Conservation (phyloP, 2,888 invertebrate species). For the Exephanes ischioxanthus region DNA sequence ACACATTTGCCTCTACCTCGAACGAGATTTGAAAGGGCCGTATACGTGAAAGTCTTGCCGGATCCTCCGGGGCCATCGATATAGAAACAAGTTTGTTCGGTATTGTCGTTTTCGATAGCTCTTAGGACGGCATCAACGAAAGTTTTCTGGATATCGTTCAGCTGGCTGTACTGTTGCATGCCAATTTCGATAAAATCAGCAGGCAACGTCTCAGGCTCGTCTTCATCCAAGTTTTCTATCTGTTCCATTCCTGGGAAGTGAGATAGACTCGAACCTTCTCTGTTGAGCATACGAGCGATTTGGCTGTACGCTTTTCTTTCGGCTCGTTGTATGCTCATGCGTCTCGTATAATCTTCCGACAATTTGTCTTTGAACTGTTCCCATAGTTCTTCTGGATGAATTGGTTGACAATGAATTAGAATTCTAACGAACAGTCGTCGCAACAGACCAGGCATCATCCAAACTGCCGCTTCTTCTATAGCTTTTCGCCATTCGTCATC, state of each 20-base stretch:
- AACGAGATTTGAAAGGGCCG: no score
- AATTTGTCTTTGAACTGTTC: no score
- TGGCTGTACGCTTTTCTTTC: background rate
- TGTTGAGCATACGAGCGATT: background rate
- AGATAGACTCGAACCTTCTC: background rate
- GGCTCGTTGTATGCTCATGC: background rate
- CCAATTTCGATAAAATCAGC: background rate
- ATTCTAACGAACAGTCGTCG: no score
- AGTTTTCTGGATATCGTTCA: conserved; percentile 39
- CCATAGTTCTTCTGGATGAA: no score
- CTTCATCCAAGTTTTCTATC: background rate
- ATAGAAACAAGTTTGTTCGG: background rate
- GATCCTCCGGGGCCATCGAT: no score
- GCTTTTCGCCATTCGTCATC: no score
- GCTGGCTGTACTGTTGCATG: conserved; percentile 7
- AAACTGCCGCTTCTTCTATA: no score
- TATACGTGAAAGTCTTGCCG: no score
- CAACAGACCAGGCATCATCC: no score
- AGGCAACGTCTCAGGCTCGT: background rate
- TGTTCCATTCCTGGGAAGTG: conserved; percentile 52
- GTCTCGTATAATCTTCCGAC: no score
- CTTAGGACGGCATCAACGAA: conserved; percentile 70
- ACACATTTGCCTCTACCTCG: no score
- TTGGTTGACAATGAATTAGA: no score
- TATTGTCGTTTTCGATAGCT: conserved; percentile 1